Evolutionary conservation across 2,888 invertebrate species (phyloP).

Genomic region (Polia nebulosa): DNA sequence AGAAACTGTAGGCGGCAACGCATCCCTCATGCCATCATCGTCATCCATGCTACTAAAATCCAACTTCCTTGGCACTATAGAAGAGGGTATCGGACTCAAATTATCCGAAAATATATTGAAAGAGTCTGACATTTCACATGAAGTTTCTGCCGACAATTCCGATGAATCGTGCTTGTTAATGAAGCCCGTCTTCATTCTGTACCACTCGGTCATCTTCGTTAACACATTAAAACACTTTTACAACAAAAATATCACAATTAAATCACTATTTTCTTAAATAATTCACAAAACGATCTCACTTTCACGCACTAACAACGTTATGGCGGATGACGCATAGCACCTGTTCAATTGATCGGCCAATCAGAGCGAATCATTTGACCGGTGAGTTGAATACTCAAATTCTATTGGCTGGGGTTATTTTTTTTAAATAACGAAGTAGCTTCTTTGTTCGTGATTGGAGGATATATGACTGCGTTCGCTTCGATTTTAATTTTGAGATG

Average conservation of each 20-base stretch:
- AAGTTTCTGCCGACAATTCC: constrained; percentile 91
- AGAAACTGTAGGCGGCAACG: constrained; percentile 79
- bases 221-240: constrained; percentile 79
- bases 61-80: constrained; percentile 91
- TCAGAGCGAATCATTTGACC: constrained; percentile 80
- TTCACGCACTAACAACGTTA: constrained; percentile 86
- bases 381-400: constrained; percentile 81
- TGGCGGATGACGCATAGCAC: constrained; percentile 91
- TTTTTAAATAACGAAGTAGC: constrained; percentile 75
- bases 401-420: constrained; percentile 79
- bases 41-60: constrained; percentile 89
- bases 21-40: constrained; percentile 84
- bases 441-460: constrained; percentile 64
- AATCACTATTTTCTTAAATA: constrained; percentile 73
- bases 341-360: constrained; percentile 83
- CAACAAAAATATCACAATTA: constrained; percentile 76
- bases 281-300: constrained; percentile 82
- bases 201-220: constrained; percentile 86
- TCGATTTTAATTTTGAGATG: not conserved
- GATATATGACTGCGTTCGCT: constrained; percentile 69
- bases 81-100: constrained; percentile 90
- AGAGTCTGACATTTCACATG: constrained; percentile 92
- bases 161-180: constrained; percentile 86
- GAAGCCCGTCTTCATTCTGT: constrained; percentile 85
- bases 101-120: constrained; percentile 92